Evolutionary conservation across 2,888 invertebrate genomes (phyloP), one percentile per base, ranked within the genome.

Genomic region (Epinotia ramella): DNA sequence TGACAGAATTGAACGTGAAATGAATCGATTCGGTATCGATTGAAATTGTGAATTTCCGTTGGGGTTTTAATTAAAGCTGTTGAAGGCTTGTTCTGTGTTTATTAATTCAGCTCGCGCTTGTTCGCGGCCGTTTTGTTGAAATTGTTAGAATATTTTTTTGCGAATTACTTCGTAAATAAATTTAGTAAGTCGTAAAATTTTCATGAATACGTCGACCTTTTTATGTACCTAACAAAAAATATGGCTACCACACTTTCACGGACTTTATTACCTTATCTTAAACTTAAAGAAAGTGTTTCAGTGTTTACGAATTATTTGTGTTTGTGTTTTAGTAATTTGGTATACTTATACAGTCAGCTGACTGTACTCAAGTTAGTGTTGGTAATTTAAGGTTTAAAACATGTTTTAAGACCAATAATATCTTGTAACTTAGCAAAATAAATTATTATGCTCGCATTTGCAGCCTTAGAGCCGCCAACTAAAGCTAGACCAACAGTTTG

Each of bases 1-100:
- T 87, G 84, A 88, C 88, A 85, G 84, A 84, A 84, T 84, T 86
- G 80, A 79, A 82, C 83, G 84, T 84, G 82, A 82, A 85, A 76
- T 82, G 81, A 87, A 88, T 87, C 84, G 84, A 88, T 88, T 86
- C 76, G 76, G 81, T 80, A 81, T 84, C 80, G 82, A 81, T 84
- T 83, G 81, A 86, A 77, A 84, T 84, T 82, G 84, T 81, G 70
- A 69, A 78, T 79, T 79, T 78, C 79, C 78, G 76, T 76, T 80
- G 79, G 81, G 79, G 74, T 83, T 84, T 85, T 85, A 87, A 84
- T 85, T 87, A 84, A 83, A 84, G 80, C 77, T 81, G 81, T 81
- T 81, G 82, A 76, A 77, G 82, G 81, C 80, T 82, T 84, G 75
- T 76, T 78, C 66, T 56, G 78, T 76, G 78, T 82, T 85, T 83